phyloP scores from a whole-genome alignment of 2,113 vertebrate genomes.

The Oostethus manadensis region DNA sequence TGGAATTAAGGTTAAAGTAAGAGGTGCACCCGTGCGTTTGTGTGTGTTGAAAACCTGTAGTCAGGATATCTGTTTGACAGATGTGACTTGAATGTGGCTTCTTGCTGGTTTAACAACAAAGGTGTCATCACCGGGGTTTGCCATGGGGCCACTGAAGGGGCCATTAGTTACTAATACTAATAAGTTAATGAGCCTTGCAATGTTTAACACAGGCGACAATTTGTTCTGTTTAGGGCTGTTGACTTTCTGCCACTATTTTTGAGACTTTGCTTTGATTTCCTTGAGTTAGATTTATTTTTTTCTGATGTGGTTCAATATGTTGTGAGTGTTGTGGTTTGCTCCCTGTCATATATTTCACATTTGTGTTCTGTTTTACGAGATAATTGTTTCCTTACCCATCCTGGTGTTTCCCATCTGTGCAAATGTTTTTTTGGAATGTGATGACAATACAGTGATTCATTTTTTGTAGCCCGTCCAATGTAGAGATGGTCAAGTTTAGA shows the following conservation, averaged over 20 bases:
- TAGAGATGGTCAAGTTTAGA: too few species aligned
- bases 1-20: constrained; percentile 40
- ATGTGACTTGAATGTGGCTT: constrained; percentile 37
- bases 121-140: constrained; percentile 39
- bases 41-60: constrained; percentile 6
- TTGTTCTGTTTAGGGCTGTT: background rate
- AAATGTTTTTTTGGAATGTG: background rate
- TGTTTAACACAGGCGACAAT: background rate
- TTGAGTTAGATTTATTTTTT: background rate
- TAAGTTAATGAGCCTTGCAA: constrained; percentile 6
- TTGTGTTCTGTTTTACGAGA: constrained; percentile 1
- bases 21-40: constrained; percentile 5
- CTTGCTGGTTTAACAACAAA: constrained; percentile 42
- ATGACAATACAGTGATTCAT: background rate
- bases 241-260: background rate
- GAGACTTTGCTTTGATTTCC: background rate
- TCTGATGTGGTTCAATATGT: background rate
- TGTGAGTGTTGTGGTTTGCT: background rate
- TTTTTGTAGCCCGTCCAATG: background rate
- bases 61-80: constrained; percentile 30
- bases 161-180: constrained; percentile 32
- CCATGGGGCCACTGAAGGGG: constrained; percentile 11
- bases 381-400: background rate
- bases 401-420: background rate
- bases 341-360: background rate